Evolutionary conservation across 2,797 vertebrate genomes (phyloP).

Genomic region (Spinibarbus caldwelli): DNA sequence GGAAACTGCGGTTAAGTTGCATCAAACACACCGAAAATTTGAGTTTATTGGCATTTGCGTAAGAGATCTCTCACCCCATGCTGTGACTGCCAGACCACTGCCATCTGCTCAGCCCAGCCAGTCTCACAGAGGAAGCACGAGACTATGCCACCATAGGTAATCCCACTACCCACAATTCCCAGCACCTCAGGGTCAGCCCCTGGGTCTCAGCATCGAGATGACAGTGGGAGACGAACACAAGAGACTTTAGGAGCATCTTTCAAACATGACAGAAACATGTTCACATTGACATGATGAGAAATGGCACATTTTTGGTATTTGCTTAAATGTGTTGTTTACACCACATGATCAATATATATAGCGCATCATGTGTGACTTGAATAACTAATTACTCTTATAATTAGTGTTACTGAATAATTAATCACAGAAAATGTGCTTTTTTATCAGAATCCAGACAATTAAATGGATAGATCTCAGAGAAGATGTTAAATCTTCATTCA

Average conservation of each 20-base stretch:
- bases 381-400: conserved; percentile 3
- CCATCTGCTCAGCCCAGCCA: conserved; percentile 75
- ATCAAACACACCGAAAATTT: conserved; percentile 22
- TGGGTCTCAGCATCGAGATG: conserved; percentile 28
- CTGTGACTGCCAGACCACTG: conserved; percentile 73
- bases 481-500: not conserved
- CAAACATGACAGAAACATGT: conserved; percentile 44
- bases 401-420: not conserved
- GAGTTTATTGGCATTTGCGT: conserved; percentile 67
- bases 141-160: conserved; percentile 60
- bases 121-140: conserved; percentile 50
- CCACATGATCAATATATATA: conserved; percentile 2
- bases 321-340: conserved; percentile 23
- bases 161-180: conserved; percentile 71
- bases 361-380: not conserved
- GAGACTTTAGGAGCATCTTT: conserved; percentile 26
- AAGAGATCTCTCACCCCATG: conserved; percentile 74
- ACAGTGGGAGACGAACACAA: conserved; percentile 20
- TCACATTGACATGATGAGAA: conserved; percentile 24
- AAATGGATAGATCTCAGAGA: not conserved
- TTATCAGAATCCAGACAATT: not conserved
- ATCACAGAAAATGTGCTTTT: not conserved
- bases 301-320: conserved; percentile 9
- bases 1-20: conserved; percentile 14
- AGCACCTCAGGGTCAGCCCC: conserved; percentile 73